Base-by-base conservation (phyloP, 1,140 invertebrate species). In the Drosophila sulfurigaster region DNA sequence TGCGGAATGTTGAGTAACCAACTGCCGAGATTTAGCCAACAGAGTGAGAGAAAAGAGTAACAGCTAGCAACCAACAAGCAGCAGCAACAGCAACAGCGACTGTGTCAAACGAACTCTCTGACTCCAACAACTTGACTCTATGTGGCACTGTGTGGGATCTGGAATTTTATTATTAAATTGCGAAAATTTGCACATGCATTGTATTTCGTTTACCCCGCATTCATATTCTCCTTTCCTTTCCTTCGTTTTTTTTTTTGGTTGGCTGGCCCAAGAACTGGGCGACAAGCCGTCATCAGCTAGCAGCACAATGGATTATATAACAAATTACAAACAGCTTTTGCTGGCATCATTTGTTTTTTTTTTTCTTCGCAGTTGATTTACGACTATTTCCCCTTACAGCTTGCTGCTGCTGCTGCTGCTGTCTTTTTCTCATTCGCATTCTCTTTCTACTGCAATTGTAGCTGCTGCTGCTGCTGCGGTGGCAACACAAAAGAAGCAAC, bases 331-430 rank as follows among this genome's bases (percentile, higher is more conserved):
- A 49, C 58, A 57, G 80, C 80, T 72, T 74, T 62, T 64, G 56
- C 68, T 62, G 62, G 67, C 70, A 72, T 86, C 81, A 86, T 86
- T 83, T 88, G 82, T 82, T 88, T 54, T 75, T 72, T 86, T 82
- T 88, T 79, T 82, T 88, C 51, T 75, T 28, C 43, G 1, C 67
- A 71, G 66, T 62, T 78, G 75, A 77, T 86, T 88, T 81, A 88
- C 86, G 71, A 56, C 66, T 69, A 71, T 79, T 79, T 52, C 60
- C 45, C 63, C 11, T 43, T n/a, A 10, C 38, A 10, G 11, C 38
- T 8, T 41, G 0, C 38, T 7, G 10, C n/a, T n/a, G 6, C 2
- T 10, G 10, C 8, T 8, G 11, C n/a, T 43, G 6, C 41, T 43
- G 7, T 10, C 8, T 10, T 38, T 38, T 38, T 38, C 35, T 38